Evolutionary conservation across 2,797 vertebrate species (phyloP).

Genomic region (Coreius guichenoti): DNA sequence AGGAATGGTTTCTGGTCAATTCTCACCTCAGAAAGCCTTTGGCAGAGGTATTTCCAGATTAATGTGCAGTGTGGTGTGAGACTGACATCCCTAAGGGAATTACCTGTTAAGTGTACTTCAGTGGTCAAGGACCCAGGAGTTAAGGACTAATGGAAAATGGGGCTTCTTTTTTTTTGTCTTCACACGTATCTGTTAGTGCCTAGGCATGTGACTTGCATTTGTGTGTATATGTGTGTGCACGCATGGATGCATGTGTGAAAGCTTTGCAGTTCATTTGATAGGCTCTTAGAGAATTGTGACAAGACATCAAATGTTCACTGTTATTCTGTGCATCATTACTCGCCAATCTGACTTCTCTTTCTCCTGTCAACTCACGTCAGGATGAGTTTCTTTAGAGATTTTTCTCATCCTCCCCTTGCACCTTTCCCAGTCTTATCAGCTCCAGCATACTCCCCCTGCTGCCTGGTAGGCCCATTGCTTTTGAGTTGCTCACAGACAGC

Average conservation of each 20-base stretch:
- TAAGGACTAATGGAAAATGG: background rate
- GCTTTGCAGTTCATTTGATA: constrained; percentile 27
- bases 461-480: constrained; percentile 24
- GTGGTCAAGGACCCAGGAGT: constrained; percentile 11
- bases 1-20: background rate
- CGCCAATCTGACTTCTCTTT: constrained; percentile 35
- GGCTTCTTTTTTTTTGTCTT: constrained; percentile 7
- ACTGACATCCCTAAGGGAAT: background rate
- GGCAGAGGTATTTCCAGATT: constrained; percentile 6
- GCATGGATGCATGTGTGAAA: constrained; percentile 24
- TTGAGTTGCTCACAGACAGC: constrained; percentile 14
- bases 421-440: background rate
- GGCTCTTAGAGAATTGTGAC: constrained; percentile 48
- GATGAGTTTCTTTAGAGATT: constrained; percentile 7
- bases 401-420: constrained; percentile 7
- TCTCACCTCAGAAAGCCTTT: background rate
- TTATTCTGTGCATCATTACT: constrained; percentile 35
- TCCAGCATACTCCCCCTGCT: constrained; percentile 17
- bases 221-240: constrained; percentile 4
- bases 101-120: constrained; percentile 30
- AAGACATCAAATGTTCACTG: constrained; percentile 49
- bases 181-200: background rate
- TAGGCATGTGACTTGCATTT: background rate
- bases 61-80: constrained; percentile 11
- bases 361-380: constrained; percentile 39